These are phyloP conservation scores for Acanthaster planci DNA, from an alignment of 35 echinoderm and acorn worm genomes.

Conservation along the genomic window DNA sequence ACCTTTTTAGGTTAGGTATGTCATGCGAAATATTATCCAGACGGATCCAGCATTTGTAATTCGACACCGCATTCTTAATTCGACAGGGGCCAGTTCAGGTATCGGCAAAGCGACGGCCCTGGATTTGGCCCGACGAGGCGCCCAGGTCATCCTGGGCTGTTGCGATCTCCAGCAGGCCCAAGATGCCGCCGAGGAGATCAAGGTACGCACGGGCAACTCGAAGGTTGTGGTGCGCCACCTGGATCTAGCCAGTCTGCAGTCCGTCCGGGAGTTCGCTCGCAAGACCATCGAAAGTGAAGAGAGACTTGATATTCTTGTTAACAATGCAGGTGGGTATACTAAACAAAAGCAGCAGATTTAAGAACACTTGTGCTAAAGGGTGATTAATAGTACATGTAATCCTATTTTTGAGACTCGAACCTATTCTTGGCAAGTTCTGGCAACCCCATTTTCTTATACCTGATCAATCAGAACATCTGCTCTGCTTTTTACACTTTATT, in stretches of 20 bases:
- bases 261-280: slow-evolving; percentile 61
- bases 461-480: too few relatives aligned
- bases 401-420: too few relatives aligned
- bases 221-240: slow-evolving; percentile 59
- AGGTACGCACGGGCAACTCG: slow-evolving; percentile 43
- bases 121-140: slow-evolving; percentile 74
- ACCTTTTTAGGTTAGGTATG: too few relatives aligned
- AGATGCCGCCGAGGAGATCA: slow-evolving; percentile 48
- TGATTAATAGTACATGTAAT: too few relatives aligned
- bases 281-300: slow-evolving; percentile 49
- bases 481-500: too few relatives aligned
- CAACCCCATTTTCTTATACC: too few relatives aligned
- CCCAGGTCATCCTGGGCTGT: slow-evolving; percentile 77
- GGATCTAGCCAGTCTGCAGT: slow-evolving; percentile 74
- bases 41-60: too few relatives aligned
- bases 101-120: slow-evolving; percentile 70
- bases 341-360: too few relatives aligned
- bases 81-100: slow-evolving; percentile 63
- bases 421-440: too few relatives aligned
- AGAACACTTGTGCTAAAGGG: too few relatives aligned
- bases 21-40: too few relatives aligned
- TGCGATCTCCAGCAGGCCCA: slow-evolving; percentile 62
- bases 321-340: slow-evolving; percentile 75
- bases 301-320: slow-evolving; percentile 76
- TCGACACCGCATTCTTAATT: too few relatives aligned